Evolutionary conservation across 2,113 vertebrate genomes (phyloP).

Genomic region (Epinephelus fuscoguttatus): DNA sequence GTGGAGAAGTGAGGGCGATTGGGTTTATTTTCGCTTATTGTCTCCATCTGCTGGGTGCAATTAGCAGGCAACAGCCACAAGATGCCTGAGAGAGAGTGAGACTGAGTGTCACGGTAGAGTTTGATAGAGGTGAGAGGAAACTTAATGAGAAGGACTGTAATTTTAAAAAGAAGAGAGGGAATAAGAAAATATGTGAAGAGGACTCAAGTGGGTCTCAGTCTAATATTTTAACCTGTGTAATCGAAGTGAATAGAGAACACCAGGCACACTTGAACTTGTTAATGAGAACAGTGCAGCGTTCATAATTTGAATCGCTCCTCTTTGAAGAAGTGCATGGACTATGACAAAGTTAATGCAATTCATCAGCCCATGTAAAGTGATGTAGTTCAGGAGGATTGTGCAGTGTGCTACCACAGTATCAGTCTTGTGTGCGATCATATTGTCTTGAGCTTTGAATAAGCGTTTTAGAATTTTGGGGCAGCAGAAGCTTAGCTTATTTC

Average conservation of each 20-base stretch:
- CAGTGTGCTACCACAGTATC: neutral
- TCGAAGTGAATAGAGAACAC: slow-evolving; percentile 52
- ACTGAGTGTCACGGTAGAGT: slow-evolving; percentile 8
- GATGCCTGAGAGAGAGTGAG: slow-evolving; percentile 22
- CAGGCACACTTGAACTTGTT: slow-evolving; percentile 50
- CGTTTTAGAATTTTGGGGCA: neutral
- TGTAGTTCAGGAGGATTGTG: slow-evolving; percentile 1
- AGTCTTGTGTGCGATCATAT: neutral
- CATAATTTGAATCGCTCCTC: slow-evolving; percentile 61
- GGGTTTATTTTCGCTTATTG: slow-evolving; percentile 51
- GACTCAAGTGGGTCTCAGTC: slow-evolving; percentile 58
- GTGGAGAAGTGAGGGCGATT: slow-evolving; percentile 9
- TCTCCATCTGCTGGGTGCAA: slow-evolving; percentile 75
- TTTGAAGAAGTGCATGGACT: slow-evolving; percentile 60
- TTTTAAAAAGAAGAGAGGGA: slow-evolving; percentile 55
- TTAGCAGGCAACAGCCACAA: slow-evolving; percentile 62
- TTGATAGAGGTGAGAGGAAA: slow-evolving; percentile 26
- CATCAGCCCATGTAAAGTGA: slow-evolving; percentile 40
- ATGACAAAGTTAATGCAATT: slow-evolving; percentile 51
- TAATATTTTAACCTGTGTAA: slow-evolving; percentile 71
- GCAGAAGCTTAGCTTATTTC: neutral
- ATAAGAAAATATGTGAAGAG: slow-evolving; percentile 49
- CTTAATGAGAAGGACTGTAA: slow-evolving; percentile 34
- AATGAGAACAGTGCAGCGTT: slow-evolving; percentile 61
- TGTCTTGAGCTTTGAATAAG: slow-evolving; percentile 3